Evolutionary conservation across 2,888 invertebrate genomes (phyloP), one percentile per base, ranked within the genome.

Genomic region (Cheilosia vernalis): DNA sequence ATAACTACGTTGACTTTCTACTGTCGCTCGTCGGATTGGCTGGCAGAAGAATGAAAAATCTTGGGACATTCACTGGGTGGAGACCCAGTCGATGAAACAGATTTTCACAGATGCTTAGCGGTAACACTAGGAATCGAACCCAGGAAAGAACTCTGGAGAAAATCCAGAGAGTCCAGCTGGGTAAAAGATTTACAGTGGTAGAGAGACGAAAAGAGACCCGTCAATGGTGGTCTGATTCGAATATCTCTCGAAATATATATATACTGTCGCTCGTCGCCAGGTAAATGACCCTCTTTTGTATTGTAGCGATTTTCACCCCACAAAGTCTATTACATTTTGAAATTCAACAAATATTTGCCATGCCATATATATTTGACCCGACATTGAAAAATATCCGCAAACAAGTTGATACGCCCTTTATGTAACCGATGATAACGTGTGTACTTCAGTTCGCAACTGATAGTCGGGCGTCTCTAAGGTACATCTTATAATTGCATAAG

Each of bases 371-470:
- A 47, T 49, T 66, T 55, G 47, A 37, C 55, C 44, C 47, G 7
- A 37, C 37, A 61, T 47, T 61, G 56, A 21, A 51, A 51, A 67
- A 51, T 30, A 42, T 30, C 60, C 13, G 37, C 56, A 42, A 49
- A 19, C 27, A 7, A 19, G 13, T 42, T 40, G 4, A 42, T 56
- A 70, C 17, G 69, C 6, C 30, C 47, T 63, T 78, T 78, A 70
- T 56, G 40, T 70, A 78, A 78, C 47, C 40, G 63, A 63, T 63
- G 44, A 37, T 37, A 13, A 37, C 37, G 40, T 17, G 21, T 19
- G 24, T n/a, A 42, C 6, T 42, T 10, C 30, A 17, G 15, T 37
- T 37, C 13, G n/a, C 5, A 13, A 30, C 61, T 19, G 61, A 60
- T 61, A 51, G 47, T 15, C 49, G 47, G 58, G 47, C 10, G 9